These are phyloP conservation scores for Pachymerium ferrugineum DNA, from an alignment of 2,888 invertebrate species.

Conservation along the genomic window DNA sequence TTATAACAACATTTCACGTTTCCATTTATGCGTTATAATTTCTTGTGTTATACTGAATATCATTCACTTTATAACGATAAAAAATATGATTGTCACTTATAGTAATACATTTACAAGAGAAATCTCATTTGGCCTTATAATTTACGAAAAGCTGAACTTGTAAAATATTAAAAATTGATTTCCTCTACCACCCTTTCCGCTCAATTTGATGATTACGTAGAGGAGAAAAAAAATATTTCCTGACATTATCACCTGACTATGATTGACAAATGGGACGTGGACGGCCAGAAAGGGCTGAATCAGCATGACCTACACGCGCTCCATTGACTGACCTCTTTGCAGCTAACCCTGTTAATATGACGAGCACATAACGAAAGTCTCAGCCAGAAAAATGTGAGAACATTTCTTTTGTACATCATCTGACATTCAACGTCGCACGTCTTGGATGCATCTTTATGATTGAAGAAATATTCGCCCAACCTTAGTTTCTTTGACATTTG, in stretches of 20 bases:
- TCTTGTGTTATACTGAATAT: too few relatives aligned
- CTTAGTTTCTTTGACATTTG: too few relatives aligned
- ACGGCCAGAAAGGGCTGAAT: background rate
- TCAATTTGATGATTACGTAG: background rate
- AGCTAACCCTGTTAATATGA: background rate
- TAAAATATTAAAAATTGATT: conserved; percentile 19
- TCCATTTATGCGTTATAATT: too few relatives aligned
- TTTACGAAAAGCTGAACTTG: too few relatives aligned
- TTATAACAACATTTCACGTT: too few relatives aligned
- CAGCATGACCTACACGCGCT: conserved; percentile 11
- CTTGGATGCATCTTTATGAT: too few relatives aligned
- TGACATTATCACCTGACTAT: background rate
- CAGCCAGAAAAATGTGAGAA: background rate
- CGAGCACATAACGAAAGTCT: too few relatives aligned
- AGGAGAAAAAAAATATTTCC: background rate
- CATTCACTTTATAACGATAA: too few relatives aligned
- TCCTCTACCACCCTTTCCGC: background rate
- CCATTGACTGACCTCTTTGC: background rate
- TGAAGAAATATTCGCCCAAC: too few relatives aligned
- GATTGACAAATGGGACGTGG: conserved; percentile 17
- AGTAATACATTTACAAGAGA: too few relatives aligned
- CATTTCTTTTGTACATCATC: background rate
- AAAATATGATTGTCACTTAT: too few relatives aligned
- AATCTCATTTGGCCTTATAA: too few relatives aligned
- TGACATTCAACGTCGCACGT: background rate